phyloP scores from a whole-genome alignment of 1,140 invertebrate species.

The Chlorops oryzae region DNA sequence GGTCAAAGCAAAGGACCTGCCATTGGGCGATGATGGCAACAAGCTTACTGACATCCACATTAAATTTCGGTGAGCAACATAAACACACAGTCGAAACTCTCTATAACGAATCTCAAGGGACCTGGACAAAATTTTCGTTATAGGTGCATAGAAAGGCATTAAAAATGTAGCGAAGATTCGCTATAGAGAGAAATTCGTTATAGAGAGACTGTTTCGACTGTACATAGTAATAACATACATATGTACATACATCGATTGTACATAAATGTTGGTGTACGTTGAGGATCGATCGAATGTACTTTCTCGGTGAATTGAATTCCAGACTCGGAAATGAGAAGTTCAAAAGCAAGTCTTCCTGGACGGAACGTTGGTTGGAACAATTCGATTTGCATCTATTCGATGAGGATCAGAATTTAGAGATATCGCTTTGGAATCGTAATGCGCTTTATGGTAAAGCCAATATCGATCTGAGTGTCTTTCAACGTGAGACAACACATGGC shows the following conservation, averaged over 20 bases:
- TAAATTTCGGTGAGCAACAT: constrained; percentile 87
- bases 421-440: constrained; percentile 43
- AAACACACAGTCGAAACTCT: too few relatives aligned
- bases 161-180: too few relatives aligned
- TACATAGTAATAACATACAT: background rate
- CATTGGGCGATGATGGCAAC: constrained; percentile 80
- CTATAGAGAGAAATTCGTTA: too few relatives aligned
- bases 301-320: constrained; percentile 20
- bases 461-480: constrained; percentile 78
- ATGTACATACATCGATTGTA: background rate
- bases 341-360: constrained; percentile 88
- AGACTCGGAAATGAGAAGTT: constrained; percentile 96
- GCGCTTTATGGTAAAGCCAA: constrained; percentile 59
- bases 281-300: background rate
- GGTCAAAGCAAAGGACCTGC: constrained; percentile 87
- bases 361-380: constrained; percentile 91
- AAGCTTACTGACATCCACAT: constrained; percentile 90
- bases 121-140: too few relatives aligned
- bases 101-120: too few relatives aligned
- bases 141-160: too few relatives aligned
- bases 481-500: constrained; percentile 85
- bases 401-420: constrained; percentile 49
- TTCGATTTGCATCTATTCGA: constrained; percentile 96
- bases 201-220: too few relatives aligned
- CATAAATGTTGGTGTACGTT: background rate